Percentiles rank a stretch among this genome's conserved stretches.
These are phyloP conservation scores for Drosophila paramelanica DNA, from an alignment of 2,888 invertebrate species.

Conservation along the genomic window DNA sequence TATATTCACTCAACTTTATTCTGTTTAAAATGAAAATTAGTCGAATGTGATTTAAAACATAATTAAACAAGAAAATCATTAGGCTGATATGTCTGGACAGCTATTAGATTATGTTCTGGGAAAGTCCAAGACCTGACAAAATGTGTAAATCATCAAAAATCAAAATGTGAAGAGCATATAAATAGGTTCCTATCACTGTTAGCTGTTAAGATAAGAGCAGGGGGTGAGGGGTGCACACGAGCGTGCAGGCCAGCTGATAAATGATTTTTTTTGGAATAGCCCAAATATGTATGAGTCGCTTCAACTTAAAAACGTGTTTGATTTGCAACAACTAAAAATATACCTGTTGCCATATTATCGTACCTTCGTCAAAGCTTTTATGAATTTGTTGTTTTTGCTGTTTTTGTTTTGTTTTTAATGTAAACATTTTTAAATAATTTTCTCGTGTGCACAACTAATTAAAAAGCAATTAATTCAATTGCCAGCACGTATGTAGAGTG, in stretches of 20 bases:
- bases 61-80: neutral
- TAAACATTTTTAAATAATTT: slow-evolving; percentile 13
- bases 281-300: slow-evolving; percentile 15
- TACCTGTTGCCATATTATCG: slow-evolving; percentile 18
- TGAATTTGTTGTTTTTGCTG: neutral
- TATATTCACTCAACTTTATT: neutral
- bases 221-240: slow-evolving; percentile 7
- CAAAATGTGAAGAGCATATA: neutral
- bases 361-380: slow-evolving; percentile 5
- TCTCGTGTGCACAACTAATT: slow-evolving; percentile 48
- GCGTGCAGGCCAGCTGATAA: neutral
- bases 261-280: slow-evolving; percentile 14
- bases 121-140: slow-evolving; percentile 2
- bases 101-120: slow-evolving; percentile 5
- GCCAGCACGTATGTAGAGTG: slow-evolving; percentile 6
- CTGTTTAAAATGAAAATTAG: neutral
- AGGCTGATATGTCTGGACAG: neutral
- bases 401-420: neutral
- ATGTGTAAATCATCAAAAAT: neutral
- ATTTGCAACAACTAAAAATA: slow-evolving; percentile 1
- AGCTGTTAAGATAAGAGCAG: slow-evolving; percentile 1
- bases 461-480: slow-evolving; percentile 63
- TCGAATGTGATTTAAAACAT: neutral
- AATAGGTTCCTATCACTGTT: neutral
- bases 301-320: neutral